A percentile compares a stretch with the other conserved stretches of the same genome.
Evolutionary conservation across 2,888 invertebrate genomes (phyloP).

Genomic region (Dryococelus australis): DNA sequence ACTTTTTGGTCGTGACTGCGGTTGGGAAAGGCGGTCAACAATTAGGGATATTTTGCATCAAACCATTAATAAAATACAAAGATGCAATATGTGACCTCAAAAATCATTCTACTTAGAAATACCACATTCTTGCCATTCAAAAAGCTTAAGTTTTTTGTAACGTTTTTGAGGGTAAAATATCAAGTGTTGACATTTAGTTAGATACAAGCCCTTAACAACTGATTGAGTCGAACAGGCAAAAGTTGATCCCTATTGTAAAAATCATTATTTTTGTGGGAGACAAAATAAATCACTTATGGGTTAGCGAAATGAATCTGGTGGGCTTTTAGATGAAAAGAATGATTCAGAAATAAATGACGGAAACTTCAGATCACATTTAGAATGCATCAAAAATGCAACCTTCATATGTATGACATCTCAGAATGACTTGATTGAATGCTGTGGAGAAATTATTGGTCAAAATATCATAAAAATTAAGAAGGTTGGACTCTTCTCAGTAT

Average conservation of each 20-base stretch:
- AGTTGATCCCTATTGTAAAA: constrained; percentile 20
- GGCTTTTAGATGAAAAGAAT: neutral
- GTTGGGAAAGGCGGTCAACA: neutral
- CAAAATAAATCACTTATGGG: too few species aligned
- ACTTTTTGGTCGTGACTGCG: neutral
- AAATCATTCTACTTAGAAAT: neutral
- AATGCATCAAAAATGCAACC: constrained; percentile 6
- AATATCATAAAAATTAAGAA: neutral
- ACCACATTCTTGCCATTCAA: neutral
- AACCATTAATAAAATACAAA: constrained; percentile 12
- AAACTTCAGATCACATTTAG: constrained; percentile 20
- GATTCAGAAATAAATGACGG: constrained; percentile 4
- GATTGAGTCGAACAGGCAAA: constrained; percentile 5
- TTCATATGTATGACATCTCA: constrained; percentile 20
- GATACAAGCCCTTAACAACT: constrained; percentile 21
- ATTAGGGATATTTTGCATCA: neutral
- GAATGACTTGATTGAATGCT: constrained; percentile 24
- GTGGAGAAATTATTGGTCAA: neutral
- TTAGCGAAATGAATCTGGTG: constrained; percentile 20
- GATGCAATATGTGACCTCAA: neutral
- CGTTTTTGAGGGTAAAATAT: constrained; percentile 4
- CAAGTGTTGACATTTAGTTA: constrained; percentile 23
- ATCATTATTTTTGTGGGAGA: neutral
- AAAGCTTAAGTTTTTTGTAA: neutral
- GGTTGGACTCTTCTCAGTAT: neutral